Evolutionary conservation across 2,888 invertebrate genomes (phyloP), one percentile per base, ranked within the genome.

Genomic region (Pristionchus arcanus): DNA sequence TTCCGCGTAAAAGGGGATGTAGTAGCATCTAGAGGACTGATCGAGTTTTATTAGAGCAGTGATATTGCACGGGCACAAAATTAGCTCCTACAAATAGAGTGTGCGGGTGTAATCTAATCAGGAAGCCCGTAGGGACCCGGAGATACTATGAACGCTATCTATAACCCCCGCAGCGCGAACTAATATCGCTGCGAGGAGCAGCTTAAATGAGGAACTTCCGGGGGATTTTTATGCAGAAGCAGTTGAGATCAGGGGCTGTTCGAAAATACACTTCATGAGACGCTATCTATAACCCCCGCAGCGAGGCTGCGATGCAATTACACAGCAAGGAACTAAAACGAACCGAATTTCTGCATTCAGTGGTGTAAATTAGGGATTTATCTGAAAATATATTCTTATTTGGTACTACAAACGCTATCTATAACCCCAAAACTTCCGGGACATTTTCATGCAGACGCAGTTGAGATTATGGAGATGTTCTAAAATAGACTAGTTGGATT

Each of bases 21-120:
- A 71, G 71, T 16, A 1, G 3, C 71, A 74, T 37, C 16, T 5
- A 71, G 68, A 16, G 68, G 15, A 19, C 5, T 42, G 77, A 77
- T 77, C 77, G 16, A 4, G 1, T 34, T 34, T 34, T 71, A 31
- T 5, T n/a, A 68, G 28, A 28, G n/a, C 5, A 25, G 42, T 2
- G 31, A 42, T 68, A 31, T 25, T 59, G 63, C 63, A 63, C 63
- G 19, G 7, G 4, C 31, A 16, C 4, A 11, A 63, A 71, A 31
- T 71, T 71, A 71, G 28, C 68, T 31, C 37, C 77, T 3, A 11
- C 25, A 77, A n/a, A 77, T 77, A 77, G 19, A 37, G 13, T 42
- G 34, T 15, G 77, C n/a, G 77, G 77, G 77, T 77, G 77, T 77
- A 77, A 77, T 77, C 37, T 37, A 77, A 77, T 77, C 77, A 77